Conservation (phyloP, 2,888 invertebrate species). For the Hemicrepidius hirtus region DNA sequence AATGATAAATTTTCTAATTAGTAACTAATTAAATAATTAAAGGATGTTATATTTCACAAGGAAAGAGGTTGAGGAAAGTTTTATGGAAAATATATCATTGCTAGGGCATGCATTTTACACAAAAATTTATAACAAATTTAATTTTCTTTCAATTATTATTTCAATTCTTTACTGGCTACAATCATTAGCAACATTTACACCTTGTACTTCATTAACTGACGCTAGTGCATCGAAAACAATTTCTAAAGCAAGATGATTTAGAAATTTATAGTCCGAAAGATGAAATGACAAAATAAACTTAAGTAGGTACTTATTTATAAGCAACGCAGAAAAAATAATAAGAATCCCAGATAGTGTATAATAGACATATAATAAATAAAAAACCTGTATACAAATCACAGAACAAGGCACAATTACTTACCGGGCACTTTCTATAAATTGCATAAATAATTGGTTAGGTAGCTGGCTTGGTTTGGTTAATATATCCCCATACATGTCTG, state of each 20-base stretch:
- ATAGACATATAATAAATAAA: background rate
- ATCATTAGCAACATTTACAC: too few relatives aligned
- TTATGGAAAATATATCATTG: slow-evolving; percentile 30
- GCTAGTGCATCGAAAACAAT: too few relatives aligned
- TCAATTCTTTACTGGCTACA: too few relatives aligned
- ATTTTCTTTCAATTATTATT: too few relatives aligned
- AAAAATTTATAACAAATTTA: too few relatives aligned
- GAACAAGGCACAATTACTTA: slow-evolving; percentile 62
- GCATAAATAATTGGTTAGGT: slow-evolving; percentile 75
- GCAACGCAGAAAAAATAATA: background rate
- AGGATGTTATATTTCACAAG: background rate
- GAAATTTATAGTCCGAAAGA: too few relatives aligned
- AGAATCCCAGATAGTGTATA: background rate
- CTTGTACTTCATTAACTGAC: too few relatives aligned
- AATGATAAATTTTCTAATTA: slow-evolving; percentile 37
- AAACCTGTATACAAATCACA: slow-evolving; percentile 6
- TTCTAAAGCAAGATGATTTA: too few relatives aligned
- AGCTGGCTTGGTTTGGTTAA: slow-evolving; percentile 79
- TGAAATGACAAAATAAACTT: too few relatives aligned
- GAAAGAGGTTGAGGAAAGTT: background rate
- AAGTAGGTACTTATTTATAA: background rate
- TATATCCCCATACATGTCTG: slow-evolving; percentile 84
- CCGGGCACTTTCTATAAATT: slow-evolving; percentile 78
- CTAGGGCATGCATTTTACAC: slow-evolving; percentile 32
- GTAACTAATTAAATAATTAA: background rate